Evolutionary conservation across 1,140 invertebrate genomes (phyloP).

Genomic region (Apis florea): DNA sequence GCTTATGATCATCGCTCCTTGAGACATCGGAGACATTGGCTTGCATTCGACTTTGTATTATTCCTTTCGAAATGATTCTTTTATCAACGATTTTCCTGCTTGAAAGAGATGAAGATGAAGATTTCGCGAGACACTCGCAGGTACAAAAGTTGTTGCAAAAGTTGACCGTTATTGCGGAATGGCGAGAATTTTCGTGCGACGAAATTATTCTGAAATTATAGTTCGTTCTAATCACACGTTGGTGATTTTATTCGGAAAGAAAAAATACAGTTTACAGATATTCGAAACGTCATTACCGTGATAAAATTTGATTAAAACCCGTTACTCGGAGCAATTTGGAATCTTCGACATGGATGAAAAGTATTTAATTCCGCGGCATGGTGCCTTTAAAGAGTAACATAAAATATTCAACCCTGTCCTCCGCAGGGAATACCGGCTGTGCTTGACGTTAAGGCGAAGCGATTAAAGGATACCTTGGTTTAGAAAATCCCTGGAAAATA

Average conservation of each 20-base stretch:
- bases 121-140: constrained; percentile 17
- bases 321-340: not conserved
- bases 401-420: constrained; percentile 65
- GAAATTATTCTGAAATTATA: no score
- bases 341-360: constrained; percentile 20
- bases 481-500: constrained; percentile 33
- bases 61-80: constrained; percentile 11
- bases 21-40: not conserved
- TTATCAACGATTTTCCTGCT: constrained; percentile 19
- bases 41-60: constrained; percentile 28
- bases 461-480: constrained; percentile 55
- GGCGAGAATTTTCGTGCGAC: constrained; percentile 3
- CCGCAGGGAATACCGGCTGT: constrained; percentile 52
- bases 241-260: not conserved
- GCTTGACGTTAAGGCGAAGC: constrained; percentile 60
- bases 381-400: constrained; percentile 58
- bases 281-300: not conserved
- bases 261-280: not conserved
- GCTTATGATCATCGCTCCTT: not conserved
- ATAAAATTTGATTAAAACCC: constrained; percentile 5
- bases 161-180: not conserved
- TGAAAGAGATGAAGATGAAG: not conserved
- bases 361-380: constrained; percentile 54
- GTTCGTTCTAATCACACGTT: not conserved
- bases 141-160: not conserved